Base-by-base conservation (phyloP, 2,113 vertebrate species). In the Sander vitreus region DNA sequence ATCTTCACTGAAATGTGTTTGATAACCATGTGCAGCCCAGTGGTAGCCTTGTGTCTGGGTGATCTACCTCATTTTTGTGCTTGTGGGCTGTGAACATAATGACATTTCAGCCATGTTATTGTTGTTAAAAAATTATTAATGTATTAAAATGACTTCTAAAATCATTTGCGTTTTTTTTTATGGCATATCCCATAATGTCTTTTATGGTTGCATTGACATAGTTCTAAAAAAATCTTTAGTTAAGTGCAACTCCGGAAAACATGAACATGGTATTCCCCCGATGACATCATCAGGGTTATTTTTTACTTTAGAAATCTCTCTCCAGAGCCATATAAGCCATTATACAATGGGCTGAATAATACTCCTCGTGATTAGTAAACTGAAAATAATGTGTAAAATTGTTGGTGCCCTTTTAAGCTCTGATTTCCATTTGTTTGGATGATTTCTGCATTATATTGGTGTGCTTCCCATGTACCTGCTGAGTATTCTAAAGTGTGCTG, bases 41-140 rank as follows among this genome's bases (percentile, higher is more conserved):
- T 68, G 80, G 84, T 96, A 94, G 96, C 93, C 93, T 93, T 93
- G 94, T 95, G 95, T 95, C 95, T 95, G 95, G 94, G 95, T 95
- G 80, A 94, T 96, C 97, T 99, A 99, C 97, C 98, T 99, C 98
- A 97, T 93, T 91, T 95, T 96, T 93, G 80, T 83, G 85, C 82
- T 87, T 89, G 89, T 78, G 66, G 87, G 84, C 89, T 92, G 91
- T 94, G 89, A 92, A 91, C 85, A 89, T 89, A 83, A 39, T 87
- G 87, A 89, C 81, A 85, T 92, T 87, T 74, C 83, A 92, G 91
- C 83, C 77, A 88, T 90, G 79, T 84, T 87, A 73, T 90, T 90
- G 88, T 91, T 93, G 85, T 92, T 91, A 68, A 72, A 89, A 93
- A 91, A 87, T 16, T 86, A 88, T 94, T 91, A 95, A 95, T 94